Base-by-base conservation (phyloP, 2,113 vertebrate species). In the Eidolon helvum region DNA sequence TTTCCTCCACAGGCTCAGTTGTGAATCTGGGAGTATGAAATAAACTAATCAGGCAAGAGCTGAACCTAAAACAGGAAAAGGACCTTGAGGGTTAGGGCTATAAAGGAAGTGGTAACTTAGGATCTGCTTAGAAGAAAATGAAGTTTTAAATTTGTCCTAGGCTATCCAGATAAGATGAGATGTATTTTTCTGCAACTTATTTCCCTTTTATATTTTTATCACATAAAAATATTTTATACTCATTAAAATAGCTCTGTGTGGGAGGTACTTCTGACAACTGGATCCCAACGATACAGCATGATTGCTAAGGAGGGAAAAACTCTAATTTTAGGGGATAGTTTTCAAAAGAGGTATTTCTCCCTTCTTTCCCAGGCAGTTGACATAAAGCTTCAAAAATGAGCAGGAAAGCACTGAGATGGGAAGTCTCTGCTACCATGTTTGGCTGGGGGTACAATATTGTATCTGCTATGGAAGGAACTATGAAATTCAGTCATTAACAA, bases 171-270 rank as follows among this genome's bases (percentile, higher is more conserved):
- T 71, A 89, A 94, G 48, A 84, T 7, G 38, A 66, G 18, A 90
- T 61, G 68, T 71, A 84, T 57, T 83, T 77, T 78, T 72, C 79
- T 65, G 38, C 59, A 92, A 94, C 38, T 92, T 63, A 40, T 3
- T 65, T 95, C 38, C 15, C 24, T 85, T 71, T 86, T 85, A 65
- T 59, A 91, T 38, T 92, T 88, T 88, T 63, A 48, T 55, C 53
- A 92, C 61, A 92, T 71, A 71, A 92, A 91, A 89, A 71, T 77
- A 91, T 80, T 88, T 91, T 80, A 82, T 10, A 19, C 66, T 75
- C 14, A 55, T 84, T 86, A 82, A 96, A 96, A 88, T 79, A 79
- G 83, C n/a, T 89, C 11, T 86, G 22, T 40, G 71, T 94, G 59
- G 87, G 84, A 21, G 85, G 24, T 74, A 63, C 83, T 95, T 71